phyloP scores from a whole-genome alignment of 2,888 invertebrate genomes.

The Campoletis raptor region DNA sequence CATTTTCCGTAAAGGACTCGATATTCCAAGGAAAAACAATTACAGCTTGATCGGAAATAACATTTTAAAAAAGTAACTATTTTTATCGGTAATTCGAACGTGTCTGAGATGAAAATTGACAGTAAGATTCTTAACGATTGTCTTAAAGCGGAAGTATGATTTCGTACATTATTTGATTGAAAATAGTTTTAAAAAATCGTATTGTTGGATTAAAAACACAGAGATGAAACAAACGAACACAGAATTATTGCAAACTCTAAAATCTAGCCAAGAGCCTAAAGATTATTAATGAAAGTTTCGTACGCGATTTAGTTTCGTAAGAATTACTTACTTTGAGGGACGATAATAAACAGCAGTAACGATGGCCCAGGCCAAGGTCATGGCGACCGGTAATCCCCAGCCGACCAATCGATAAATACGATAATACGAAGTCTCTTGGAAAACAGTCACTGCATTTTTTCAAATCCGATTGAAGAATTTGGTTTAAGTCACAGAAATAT shows the following conservation, averaged over 20 bases:
- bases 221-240: background rate
- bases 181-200: too few species aligned
- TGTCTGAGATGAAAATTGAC: background rate
- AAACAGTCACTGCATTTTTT: slow-evolving; percentile 86
- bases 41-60: background rate
- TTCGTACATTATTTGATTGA: too few species aligned
- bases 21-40: background rate
- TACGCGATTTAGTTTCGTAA: background rate
- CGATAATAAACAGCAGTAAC: slow-evolving; percentile 87
- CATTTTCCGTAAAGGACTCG: background rate
- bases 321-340: slow-evolving; percentile 83
- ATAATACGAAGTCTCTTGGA: slow-evolving; percentile 89
- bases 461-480: slow-evolving; percentile 28
- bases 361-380: slow-evolving; percentile 90
- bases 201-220: too few species aligned
- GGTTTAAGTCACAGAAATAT: slow-evolving; percentile 27
- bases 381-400: slow-evolving; percentile 90
- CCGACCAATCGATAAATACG: slow-evolving; percentile 88
- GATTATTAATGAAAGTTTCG: background rate
- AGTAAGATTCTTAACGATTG: background rate
- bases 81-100: background rate
- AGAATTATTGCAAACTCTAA: background rate
- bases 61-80: too few species aligned
- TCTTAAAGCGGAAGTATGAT: background rate
- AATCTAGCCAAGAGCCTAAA: background rate